Evolutionary conservation across 1,140 invertebrate genomes (phyloP), one percentile per base, ranked within the genome.

Genomic region (Camponotus vicinus): DNA sequence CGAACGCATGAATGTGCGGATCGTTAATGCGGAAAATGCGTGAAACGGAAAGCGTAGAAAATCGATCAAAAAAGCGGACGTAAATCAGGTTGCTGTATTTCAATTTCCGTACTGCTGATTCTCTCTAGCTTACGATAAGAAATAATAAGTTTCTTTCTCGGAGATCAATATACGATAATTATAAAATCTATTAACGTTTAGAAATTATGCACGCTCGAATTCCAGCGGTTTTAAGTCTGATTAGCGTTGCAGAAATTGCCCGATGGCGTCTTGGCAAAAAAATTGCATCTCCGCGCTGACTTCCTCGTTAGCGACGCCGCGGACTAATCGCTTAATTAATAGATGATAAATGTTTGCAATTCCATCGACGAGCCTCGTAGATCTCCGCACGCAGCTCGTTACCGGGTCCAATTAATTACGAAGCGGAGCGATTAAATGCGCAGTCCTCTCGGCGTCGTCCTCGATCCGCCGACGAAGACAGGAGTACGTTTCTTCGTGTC

Each of bases 301-400:
- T 78, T 73, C 40, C 88, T 90, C 88, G 89, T 90, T 90, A 90
- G 88, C 34, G 79, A 87, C 76, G 86, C 70, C 55, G 32, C 13
- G 69, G 79, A 91, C 88, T 91, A 91, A 91, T 91, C 87, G 90
- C 86, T 92, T 90, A 91, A 90, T 89, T 88, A 92, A 90, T 91
- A 87, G 69, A 79, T 91, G 86, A 88, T 86, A 86, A 87, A 91
- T 92, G 88, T 80, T 91, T 61, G 88, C 61, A 91, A 91, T 89
- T 89, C 88, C 86, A 55, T 3, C 55, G 71, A 52, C 55, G 37
- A 52, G 77, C 27, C 61, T 2, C 34, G 67, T 21, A 52, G n/a
- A 55, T 71, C 70, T 55, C 61, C 9, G 34, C 64, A 49, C 61
- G 86, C 52, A 80, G 49, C 73, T 88, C 82, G 90, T 91, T 91